Evolutionary conservation across 2,888 invertebrate genomes (phyloP), one percentile per base, ranked within the genome.

Genomic region (Micropterix aruncella): DNA sequence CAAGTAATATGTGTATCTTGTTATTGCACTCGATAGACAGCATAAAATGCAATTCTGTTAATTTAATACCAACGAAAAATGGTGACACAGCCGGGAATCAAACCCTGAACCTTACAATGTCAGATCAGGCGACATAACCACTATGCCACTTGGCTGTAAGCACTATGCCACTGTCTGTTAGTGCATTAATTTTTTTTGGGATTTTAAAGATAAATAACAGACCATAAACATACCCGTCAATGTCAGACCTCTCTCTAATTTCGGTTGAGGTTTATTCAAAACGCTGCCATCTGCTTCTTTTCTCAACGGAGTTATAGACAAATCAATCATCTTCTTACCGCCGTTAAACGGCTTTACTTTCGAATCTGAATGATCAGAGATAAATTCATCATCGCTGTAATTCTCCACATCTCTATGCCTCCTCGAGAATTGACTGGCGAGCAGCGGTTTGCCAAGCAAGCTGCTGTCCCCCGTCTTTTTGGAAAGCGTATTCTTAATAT

Each of bases 241-340:
- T 9, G 69, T 65, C 18, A 66, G 58, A 16, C 73, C 74, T 46
- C 62, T 66, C 37, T 69, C 45, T 44, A 57, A 53, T 44, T 67
- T 53, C 1, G 63, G 58, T 51, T 59, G 63, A 36, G 60, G 63
- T 50, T 61, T 62, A 41, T 66, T 65, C 16, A 66, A 66, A 36
- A 65, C 64, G 0, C 62, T 62, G 41, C 16, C 9, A 40, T 41
- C n/a, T 37, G 40, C 3, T 16, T 40, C 43, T 53, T 63, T 66
- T 15, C 55, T 63, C 4, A 64, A 47, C 1, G 70, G 61, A 49
- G 65, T 62, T 61, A 71, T 69, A 53, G 67, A 70, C 40, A 71
- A 52, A 50, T 70, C 71, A 47, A 71, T 70, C 2, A 68, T 63
- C 51, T 12, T 12, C 12, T 27, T 27, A 27, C 12, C 27, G 12